Conservation (phyloP, 1,140 invertebrate species). For the Leguminivora glycinivorella region DNA sequence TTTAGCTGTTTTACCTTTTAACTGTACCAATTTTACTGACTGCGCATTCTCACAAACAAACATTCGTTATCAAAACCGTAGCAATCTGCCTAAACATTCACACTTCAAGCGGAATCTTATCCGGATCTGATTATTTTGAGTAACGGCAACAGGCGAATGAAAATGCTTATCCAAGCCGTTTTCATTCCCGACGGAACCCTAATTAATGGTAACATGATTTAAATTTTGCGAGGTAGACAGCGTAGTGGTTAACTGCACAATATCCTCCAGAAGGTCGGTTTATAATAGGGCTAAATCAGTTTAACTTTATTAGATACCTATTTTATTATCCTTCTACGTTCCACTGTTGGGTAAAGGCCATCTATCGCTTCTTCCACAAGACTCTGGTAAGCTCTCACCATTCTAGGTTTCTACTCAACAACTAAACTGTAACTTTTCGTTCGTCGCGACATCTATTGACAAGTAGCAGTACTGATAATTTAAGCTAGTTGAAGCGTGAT, state of each 20-base stretch:
- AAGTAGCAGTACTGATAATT: no score
- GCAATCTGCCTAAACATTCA: not conserved
- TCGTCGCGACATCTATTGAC: no score
- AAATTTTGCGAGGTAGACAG: slow-evolving; percentile 21
- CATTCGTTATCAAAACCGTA: not conserved
- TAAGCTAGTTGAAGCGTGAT: no score
- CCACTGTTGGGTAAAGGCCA: no score
- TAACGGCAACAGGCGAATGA: slow-evolving; percentile 26
- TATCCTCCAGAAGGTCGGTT: not conserved
- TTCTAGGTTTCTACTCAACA: no score
- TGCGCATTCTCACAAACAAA: not conserved
- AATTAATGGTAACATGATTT: slow-evolving; percentile 29
- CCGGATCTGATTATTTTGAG: slow-evolving; percentile 22
- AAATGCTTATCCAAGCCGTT: slow-evolving; percentile 28
- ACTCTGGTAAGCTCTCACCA: no score
- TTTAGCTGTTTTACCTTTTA: no score
- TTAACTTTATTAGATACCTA: no score
- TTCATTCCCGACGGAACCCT: slow-evolving; percentile 22
- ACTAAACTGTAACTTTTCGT: no score
- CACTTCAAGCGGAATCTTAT: slow-evolving; percentile 1
- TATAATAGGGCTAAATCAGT: no score
- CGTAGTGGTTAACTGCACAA: not conserved
- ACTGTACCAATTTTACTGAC: not conserved
- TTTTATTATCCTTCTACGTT: no score
- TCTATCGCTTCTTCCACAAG: no score